Evolutionary conservation across 1,140 invertebrate genomes (phyloP), one percentile per base, ranked within the genome.

Genomic region (Microplitis demolitor): DNA sequence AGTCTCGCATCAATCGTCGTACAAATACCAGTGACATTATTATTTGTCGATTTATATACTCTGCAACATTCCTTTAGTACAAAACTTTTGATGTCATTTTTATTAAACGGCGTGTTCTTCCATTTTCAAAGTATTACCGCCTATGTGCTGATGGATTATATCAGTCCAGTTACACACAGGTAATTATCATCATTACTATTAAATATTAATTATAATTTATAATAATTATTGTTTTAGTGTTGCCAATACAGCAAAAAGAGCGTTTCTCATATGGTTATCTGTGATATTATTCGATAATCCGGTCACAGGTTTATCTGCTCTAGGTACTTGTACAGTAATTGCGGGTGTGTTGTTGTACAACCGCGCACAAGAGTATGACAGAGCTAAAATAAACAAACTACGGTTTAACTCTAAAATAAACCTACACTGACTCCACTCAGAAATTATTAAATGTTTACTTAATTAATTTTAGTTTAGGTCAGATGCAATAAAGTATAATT

Each of bases 51-150:
- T 85, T 78, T 91, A 66, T 78, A 86, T 54, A 82, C 87, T 33
- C 81, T 90, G 3, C 78, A 86, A 58, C 85, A 88, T 79, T 85
- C 84, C 76, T 85, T 88, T 79, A 90, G 84, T 79, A 82, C 79
- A 58, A 88, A 88, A 70, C 80, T 93, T 71, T 82, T 94, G 5
- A 81, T 89, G 37, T 90, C 90, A 51, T 91, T 93, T 79, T 81
- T 94, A 34, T 82, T 95, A 1, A 95, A 95, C 86, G 94, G 94
- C 67, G 80, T 95, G 4, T 95, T 94, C 83, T 96, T 95, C 84
- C 95, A 96, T 84, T 94, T 93, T 81, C 95, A 96, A 90, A 95
- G 93, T 84, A 94, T 96, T 78, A 93, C 93, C 68, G 94, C 94
- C 8, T 96, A 95, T 87, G 93, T 93, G 60, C 89, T 96, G 63